Base-by-base conservation (phyloP, 2,113 vertebrate genomes). In the Verasper variegatus region DNA sequence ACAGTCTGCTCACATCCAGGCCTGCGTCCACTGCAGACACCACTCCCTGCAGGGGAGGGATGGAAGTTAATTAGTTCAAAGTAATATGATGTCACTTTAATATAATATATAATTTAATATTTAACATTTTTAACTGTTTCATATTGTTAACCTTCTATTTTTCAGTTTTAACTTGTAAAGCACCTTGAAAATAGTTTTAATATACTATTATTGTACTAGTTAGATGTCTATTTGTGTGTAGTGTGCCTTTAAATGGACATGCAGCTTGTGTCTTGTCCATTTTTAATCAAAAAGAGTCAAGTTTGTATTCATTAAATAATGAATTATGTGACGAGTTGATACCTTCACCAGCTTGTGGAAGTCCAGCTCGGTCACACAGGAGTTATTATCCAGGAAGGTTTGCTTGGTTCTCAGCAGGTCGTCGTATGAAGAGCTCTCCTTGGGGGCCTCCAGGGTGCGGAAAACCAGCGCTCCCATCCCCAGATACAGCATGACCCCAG, bases 381-480 rank as follows among this genome's bases (percentile, higher is more conserved):
- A 88, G 82, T 96, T 93, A 58, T 89, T 90, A 14, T 13, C 18
- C 14, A 97, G 93, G 88, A 98, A 97, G 47, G 27, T 40, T 2
- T 81, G 60, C 20, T 91, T 94, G 49, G 83, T 81, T 1, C 42
- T 45, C 1, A 83, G 80, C 76, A 97, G 90, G 2, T 86, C 5
- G 13, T 58, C 0, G 70, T 95, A 93, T n/a, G 93, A 93, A 40
- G 11, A 7, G 45, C 58, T 84, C 85, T 97, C 96, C 2, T 60
- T 17, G 1, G 95, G 92, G n/a, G 92, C 76, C 86, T 98, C 97
- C 86, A 98, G 90, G 47, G 90, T 94, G 77, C 91, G 90, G 84
- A 97, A 98, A 69, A 97, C 93, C 69, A 96, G 90, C 11, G 96
- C 97, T 0, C 97, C 97, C 12, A 94, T 91, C 68, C 95, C 94